These are phyloP conservation scores for Stratiomys singularior DNA, from an alignment of 2,888 invertebrate genomes.

Conservation along the genomic window DNA sequence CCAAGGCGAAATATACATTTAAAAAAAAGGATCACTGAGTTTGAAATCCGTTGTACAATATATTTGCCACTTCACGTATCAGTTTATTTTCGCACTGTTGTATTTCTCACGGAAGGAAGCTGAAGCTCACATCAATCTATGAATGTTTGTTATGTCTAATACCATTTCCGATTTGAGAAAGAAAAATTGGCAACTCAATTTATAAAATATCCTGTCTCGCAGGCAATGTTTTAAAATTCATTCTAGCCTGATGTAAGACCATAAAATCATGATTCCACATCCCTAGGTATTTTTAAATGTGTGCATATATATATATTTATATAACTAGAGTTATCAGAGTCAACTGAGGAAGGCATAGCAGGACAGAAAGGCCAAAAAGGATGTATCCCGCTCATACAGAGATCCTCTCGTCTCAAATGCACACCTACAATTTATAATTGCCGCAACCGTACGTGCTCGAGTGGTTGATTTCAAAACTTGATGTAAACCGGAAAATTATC, in stretches of 20 bases:
- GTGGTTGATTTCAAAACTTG: conserved; percentile 54
- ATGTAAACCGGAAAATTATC: conserved; percentile 53
- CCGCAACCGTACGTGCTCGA: conserved; percentile 57
- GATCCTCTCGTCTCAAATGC: conserved; percentile 44
- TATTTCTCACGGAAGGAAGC: too few relatives aligned
- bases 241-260: not conserved
- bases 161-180: not conserved
- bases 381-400: conserved; percentile 39
- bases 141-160: too few relatives aligned
- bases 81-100: too few relatives aligned
- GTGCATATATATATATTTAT: too few relatives aligned
- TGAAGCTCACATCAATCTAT: too few relatives aligned
- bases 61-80: too few relatives aligned
- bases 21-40: too few relatives aligned
- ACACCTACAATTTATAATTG: conserved; percentile 56
- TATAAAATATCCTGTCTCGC: not conserved
- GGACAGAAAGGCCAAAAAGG: conserved; percentile 42
- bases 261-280: not conserved
- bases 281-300: not conserved
- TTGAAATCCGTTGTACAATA: too few relatives aligned
- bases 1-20: too few relatives aligned
- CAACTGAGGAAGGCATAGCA: not conserved
- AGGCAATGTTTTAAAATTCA: conserved; percentile 32
- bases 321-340: not conserved
- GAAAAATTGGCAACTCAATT: conserved; percentile 9